These are phyloP conservation scores for Manis javanica DNA, from an alignment of 2,797 vertebrate genomes.

Conservation along the genomic window DNA sequence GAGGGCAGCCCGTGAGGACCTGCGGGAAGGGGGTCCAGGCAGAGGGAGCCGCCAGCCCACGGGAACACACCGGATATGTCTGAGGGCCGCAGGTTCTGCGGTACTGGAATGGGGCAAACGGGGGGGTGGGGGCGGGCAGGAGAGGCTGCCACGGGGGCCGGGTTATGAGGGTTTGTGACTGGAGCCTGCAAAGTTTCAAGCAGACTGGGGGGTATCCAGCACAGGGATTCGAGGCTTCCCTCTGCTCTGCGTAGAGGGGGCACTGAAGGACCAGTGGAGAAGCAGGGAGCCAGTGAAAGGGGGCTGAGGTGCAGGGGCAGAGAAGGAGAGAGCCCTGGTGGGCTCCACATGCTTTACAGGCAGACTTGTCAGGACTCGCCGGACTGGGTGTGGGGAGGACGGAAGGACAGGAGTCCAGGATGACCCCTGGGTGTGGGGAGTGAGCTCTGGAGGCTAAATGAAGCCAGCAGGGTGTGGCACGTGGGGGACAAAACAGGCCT, in stretches of 20 bases:
- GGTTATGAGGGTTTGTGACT: fast-evolving
- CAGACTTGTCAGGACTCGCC: background rate
- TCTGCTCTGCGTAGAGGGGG: background rate
- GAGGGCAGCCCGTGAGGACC: background rate
- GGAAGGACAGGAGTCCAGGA: background rate
- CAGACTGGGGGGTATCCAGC: fast-evolving
- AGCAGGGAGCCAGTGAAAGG: fast-evolving
- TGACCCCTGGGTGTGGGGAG: too few species aligned
- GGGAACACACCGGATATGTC: background rate
- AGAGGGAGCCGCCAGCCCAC: background rate
- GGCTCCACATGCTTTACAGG: background rate
- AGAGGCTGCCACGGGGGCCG: fast-evolving
- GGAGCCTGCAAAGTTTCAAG: background rate
- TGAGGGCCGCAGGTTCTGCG: fast-evolving
- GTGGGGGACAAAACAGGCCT: background rate
- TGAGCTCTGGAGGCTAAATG: background rate
- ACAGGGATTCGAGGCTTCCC: fast-evolving
- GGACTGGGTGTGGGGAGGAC: background rate
- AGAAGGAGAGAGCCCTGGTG: fast-evolving
- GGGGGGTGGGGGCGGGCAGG: background rate
- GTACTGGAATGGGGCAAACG: fast-evolving
- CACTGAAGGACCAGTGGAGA: background rate
- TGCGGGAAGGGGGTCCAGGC: background rate
- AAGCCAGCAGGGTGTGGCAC: background rate
- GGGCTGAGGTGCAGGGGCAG: background rate